These are phyloP conservation scores for Drosophila borealis DNA, from an alignment of 2,888 invertebrate species.

Conservation along the genomic window DNA sequence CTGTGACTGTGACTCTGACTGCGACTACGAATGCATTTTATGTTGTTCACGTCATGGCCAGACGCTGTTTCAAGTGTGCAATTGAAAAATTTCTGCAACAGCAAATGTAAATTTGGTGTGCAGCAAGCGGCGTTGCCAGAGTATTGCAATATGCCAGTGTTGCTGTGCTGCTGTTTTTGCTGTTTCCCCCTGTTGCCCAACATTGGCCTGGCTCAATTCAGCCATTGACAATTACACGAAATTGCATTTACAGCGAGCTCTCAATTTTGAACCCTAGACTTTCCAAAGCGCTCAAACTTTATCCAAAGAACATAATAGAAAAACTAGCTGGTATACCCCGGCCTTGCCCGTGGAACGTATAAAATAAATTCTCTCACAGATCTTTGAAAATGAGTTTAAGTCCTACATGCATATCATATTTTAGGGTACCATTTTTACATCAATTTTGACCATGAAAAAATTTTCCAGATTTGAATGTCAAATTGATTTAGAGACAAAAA, in stretches of 20 bases:
- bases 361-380: too few species aligned
- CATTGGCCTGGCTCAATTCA: slow-evolving; percentile 10
- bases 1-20: slow-evolving; percentile 20
- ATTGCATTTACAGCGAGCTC: slow-evolving; percentile 1
- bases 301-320: too few species aligned
- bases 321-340: too few species aligned
- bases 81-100: slow-evolving; percentile 55
- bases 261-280: not conserved
- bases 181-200: slow-evolving; percentile 48
- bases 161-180: slow-evolving; percentile 40
- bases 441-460: too few species aligned
- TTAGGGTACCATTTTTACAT: too few species aligned
- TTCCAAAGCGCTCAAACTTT: too few species aligned
- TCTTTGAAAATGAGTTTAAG: too few species aligned
- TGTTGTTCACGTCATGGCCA: slow-evolving; percentile 65
- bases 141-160: slow-evolving; percentile 8
- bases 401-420: too few species aligned
- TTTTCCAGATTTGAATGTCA: too few species aligned
- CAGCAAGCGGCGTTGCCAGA: slow-evolving; percentile 1
- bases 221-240: slow-evolving; percentile 12
- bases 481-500: too few species aligned
- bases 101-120: slow-evolving; percentile 47
- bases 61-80: slow-evolving; percentile 58
- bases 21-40: slow-evolving; percentile 63
- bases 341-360: too few species aligned